Evolutionary conservation across 2,113 vertebrate species (phyloP).

Genomic region (Nibea albiflora): DNA sequence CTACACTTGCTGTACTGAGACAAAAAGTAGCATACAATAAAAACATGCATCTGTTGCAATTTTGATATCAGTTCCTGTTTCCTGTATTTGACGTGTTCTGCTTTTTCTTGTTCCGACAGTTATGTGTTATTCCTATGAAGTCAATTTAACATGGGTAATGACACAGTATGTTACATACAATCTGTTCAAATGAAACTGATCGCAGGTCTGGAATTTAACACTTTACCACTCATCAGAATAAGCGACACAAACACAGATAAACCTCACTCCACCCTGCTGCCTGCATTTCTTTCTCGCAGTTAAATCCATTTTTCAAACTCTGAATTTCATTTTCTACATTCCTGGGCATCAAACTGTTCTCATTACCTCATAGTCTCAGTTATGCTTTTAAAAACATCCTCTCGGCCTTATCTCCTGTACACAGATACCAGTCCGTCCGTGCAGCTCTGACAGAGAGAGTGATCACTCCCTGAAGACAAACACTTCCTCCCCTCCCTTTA

Average conservation of each 20-base stretch:
- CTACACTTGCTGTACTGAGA: too few relatives aligned
- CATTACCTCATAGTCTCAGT: neutral
- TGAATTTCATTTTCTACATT: conserved; percentile 5
- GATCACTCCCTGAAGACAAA: conserved; percentile 51
- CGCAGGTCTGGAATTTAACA: neutral
- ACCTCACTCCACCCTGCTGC: neutral
- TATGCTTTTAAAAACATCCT: neutral
- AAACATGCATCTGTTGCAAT: too few relatives aligned
- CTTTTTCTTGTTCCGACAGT: too few relatives aligned
- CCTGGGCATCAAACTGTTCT: conserved; percentile 4
- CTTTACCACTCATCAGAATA: too few relatives aligned
- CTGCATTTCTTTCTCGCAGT: neutral
- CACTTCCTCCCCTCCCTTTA: conserved; percentile 45
- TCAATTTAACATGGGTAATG: too few relatives aligned
- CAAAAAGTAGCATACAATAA: too few relatives aligned
- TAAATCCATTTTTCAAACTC: neutral
- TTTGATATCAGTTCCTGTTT: too few relatives aligned
- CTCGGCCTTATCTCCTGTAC: conserved; percentile 26
- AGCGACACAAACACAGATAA: neutral
- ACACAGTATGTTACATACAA: neutral
- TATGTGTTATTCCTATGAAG: too few relatives aligned
- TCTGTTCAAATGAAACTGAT: neutral
- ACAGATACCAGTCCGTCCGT: conserved; percentile 13
- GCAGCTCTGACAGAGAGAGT: neutral
- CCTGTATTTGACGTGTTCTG: too few relatives aligned